phyloP scores from a whole-genome alignment of 2,888 invertebrate genomes.

The Drosophila diplacantha region DNA sequence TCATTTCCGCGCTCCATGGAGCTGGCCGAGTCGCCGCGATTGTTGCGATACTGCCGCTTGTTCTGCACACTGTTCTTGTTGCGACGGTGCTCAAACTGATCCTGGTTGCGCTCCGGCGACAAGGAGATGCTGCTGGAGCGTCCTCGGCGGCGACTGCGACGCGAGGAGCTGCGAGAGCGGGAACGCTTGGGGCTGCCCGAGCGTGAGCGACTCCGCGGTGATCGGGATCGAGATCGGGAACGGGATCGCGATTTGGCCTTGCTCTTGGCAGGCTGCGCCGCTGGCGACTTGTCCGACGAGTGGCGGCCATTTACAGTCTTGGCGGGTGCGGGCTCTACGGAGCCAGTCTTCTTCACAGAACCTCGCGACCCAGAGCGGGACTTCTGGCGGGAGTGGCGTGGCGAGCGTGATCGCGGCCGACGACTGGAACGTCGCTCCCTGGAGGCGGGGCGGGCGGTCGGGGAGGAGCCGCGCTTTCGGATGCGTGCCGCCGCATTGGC shows the following conservation, averaged over 20 bases:
- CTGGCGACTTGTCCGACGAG: constrained; percentile 53
- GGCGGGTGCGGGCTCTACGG: constrained; percentile 44
- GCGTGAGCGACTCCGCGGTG: constrained; percentile 58
- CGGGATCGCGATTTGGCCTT: constrained; percentile 64
- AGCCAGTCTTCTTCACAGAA: constrained; percentile 38
- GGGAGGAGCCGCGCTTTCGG: constrained; percentile 66
- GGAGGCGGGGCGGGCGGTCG: constrained; percentile 60
- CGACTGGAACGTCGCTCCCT: constrained; percentile 71
- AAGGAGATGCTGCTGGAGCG: constrained; percentile 77
- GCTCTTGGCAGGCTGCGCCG: constrained; percentile 36
- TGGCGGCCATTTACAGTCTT: constrained; percentile 73
- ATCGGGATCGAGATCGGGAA: constrained; percentile 54
- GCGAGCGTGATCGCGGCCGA: constrained; percentile 61
- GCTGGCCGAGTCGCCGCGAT: constrained; percentile 84
- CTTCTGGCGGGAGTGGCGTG: constrained; percentile 53
- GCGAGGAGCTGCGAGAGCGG: constrained; percentile 69
- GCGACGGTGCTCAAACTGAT: constrained; percentile 85
- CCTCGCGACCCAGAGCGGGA: constrained; percentile 52
- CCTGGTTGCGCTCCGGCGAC: constrained; percentile 78
- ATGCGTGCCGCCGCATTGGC: constrained; percentile 71
- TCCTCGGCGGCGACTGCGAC: constrained; percentile 75
- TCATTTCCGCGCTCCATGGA: constrained; percentile 73
- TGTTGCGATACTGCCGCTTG: constrained; percentile 92
- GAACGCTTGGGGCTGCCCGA: constrained; percentile 60
- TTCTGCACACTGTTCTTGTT: constrained; percentile 90